Percentiles rank a stretch among this genome's conserved stretches.
These are phyloP conservation scores for Gerris lacustris DNA, from an alignment of 2,888 invertebrate genomes.

Conservation along the genomic window DNA sequence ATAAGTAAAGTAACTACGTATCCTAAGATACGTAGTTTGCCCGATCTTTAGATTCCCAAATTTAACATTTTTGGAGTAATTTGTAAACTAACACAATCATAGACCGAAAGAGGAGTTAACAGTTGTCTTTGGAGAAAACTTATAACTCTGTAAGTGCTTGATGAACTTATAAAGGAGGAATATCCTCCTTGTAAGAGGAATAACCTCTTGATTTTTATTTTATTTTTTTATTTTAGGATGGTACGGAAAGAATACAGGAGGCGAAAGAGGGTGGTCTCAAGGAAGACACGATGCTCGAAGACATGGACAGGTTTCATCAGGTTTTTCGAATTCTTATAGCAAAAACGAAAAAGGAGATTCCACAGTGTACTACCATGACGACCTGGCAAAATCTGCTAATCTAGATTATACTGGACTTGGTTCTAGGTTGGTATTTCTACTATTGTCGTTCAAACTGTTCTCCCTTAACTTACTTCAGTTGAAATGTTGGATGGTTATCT, in stretches of 20 bases:
- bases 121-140: too few species aligned
- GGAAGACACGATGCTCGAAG: neutral
- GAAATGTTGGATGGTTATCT: too few species aligned
- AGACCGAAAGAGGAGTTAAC: too few species aligned
- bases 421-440: neutral
- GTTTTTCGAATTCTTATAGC: neutral
- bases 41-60: too few species aligned
- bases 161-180: too few species aligned
- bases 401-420: neutral
- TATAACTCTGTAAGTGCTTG: too few species aligned
- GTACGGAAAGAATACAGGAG: neutral
- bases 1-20: too few species aligned
- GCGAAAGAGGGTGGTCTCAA: neutral
- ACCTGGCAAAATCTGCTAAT: neutral
- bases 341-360: neutral
- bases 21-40: too few species aligned
- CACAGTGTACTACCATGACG: neutral
- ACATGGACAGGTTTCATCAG: neutral
- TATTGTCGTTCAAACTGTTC: too few species aligned
- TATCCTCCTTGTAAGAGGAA: neutral
- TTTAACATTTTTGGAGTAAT: too few species aligned
- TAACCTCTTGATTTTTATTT: neutral
- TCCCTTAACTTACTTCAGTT: too few species aligned
- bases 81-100: too few species aligned
- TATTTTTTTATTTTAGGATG: neutral